Conservation (phyloP, 2,888 invertebrate genomes). For the Xestobium rufovillosum region DNA sequence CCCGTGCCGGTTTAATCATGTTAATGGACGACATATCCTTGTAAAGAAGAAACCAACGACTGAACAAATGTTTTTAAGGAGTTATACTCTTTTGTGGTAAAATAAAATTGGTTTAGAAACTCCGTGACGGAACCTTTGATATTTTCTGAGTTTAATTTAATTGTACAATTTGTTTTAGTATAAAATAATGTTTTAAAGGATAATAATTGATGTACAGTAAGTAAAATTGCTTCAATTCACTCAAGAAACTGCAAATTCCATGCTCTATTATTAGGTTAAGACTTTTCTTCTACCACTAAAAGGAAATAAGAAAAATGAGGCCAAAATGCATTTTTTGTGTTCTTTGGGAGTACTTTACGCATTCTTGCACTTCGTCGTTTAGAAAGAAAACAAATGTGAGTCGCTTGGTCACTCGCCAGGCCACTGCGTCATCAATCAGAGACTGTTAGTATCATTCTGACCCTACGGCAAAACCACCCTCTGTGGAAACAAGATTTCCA, state of each 20-base stretch:
- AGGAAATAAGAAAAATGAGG: conserved; percentile 29
- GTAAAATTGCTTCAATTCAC: too few relatives aligned
- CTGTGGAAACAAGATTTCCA: conserved; percentile 1
- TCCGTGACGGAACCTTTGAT: too few relatives aligned
- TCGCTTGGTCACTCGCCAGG: conserved; percentile 34
- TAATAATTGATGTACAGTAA: too few relatives aligned
- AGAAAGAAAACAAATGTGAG: conserved; percentile 40
- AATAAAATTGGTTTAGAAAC: too few relatives aligned
- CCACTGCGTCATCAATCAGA: conserved; percentile 34
- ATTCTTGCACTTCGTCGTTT: conserved; percentile 25
- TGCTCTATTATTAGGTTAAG: too few relatives aligned
- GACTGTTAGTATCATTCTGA: conserved; percentile 16
- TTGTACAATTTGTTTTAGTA: too few relatives aligned
- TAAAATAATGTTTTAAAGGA: too few relatives aligned
- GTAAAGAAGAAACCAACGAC: conserved; percentile 13
- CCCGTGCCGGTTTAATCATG: conserved; percentile 39
- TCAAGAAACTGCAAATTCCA: too few relatives aligned
- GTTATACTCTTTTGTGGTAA: too few relatives aligned
- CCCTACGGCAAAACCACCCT: neutral
- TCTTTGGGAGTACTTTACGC: conserved; percentile 20
- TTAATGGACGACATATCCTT: conserved; percentile 29
- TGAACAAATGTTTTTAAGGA: too few relatives aligned
- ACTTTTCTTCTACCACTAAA: too few relatives aligned
- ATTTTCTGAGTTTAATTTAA: too few relatives aligned
- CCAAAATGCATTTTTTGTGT: conserved; percentile 39